phyloP scores from a whole-genome alignment of 2,797 vertebrate genomes.

The Epinephelus malabaricus region DNA sequence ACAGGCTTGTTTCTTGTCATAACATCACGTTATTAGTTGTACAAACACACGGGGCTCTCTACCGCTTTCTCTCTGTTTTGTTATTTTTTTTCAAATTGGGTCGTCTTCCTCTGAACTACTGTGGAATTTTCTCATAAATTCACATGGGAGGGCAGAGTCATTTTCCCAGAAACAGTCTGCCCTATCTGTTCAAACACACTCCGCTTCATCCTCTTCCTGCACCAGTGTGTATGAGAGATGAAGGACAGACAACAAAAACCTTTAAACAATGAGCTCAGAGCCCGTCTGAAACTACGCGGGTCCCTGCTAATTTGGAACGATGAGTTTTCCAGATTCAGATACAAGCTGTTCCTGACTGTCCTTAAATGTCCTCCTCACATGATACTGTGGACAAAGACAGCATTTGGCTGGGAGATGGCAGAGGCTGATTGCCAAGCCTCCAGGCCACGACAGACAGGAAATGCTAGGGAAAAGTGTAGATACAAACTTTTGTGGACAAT shows the following conservation, averaged over 20 bases:
- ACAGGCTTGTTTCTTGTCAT: conserved; percentile 52
- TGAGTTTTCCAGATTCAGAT: conserved; percentile 24
- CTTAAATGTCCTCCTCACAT: conserved; percentile 22
- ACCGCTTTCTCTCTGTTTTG: no score
- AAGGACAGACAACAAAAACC: conserved; percentile 48
- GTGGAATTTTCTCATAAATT: conserved; percentile 64
- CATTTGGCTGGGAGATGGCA: conserved; percentile 9
- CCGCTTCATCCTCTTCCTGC: conserved; percentile 57
- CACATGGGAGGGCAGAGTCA: conserved; percentile 51
- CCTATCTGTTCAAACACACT: conserved; percentile 46
- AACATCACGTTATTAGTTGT: conserved; percentile 59
- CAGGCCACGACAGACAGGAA: conserved; percentile 3
- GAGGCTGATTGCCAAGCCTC: conserved; percentile 1
- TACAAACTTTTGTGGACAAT: conserved; percentile 3
- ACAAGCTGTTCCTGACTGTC: conserved; percentile 14
- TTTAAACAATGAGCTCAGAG: conserved; percentile 57
- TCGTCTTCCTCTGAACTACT: conserved; percentile 52
- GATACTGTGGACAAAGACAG: conserved; percentile 26
- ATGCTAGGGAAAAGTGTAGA: neutral
- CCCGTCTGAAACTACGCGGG: neutral
- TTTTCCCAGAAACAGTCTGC: conserved; percentile 67
- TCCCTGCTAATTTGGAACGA: conserved; percentile 25
- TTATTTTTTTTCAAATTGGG: conserved; percentile 8
- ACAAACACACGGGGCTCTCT: conserved; percentile 44
- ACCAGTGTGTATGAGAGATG: conserved; percentile 14